Evolutionary conservation across 2,113 vertebrate genomes (phyloP), one percentile per base, ranked within the genome.

Genomic region (Anas platyrhynchos): DNA sequence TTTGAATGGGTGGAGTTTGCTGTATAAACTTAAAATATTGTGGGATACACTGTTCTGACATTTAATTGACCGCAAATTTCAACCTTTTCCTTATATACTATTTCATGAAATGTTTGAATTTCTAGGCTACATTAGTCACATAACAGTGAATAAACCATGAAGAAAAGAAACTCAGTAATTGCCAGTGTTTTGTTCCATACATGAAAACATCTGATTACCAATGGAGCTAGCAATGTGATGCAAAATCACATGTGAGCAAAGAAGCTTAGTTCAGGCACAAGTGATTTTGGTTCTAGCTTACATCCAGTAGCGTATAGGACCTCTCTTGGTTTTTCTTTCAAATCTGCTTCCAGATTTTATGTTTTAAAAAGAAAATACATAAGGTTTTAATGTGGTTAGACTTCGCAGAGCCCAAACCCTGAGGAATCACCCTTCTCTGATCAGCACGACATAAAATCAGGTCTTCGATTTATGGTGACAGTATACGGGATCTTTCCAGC

Each of bases 91-190:
- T 50, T 50, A 12, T 13, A 50, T 25, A 23, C 22, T n/a, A 58
- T 84, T 91, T 90, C 58, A 86, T 73, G 74, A 91, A 79, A n/a
- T 43, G 26, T 67, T 78, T 84, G 81, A 62, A 71, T 86, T 91
- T 87, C 55, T 38, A 48, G 89, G 62, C 77, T 91, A 65, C n/a
- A 76, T 46, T 50, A 36, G 17, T 59, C 69, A 63, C 7, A 6
- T 36, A 86, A 62, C 18, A 77, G 52, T 17, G 52, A 81, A 48
- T 26, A 59, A 92, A 67, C 38, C 16, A 36, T 32, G 58, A 73
- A n/a, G 52, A 31, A 59, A 73, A 56, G 29, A 74, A 86, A 63
- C 54, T 89, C 26, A 59, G 54, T 67, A 54, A 82, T 34, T 91
- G 44, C 58, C 83, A 34, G 22, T 85, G 29, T 34, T 89, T 71